Evolutionary conservation across 1,140 invertebrate genomes (phyloP), one percentile per base, ranked within the genome.

Genomic region (Drosophila setifemur): DNA sequence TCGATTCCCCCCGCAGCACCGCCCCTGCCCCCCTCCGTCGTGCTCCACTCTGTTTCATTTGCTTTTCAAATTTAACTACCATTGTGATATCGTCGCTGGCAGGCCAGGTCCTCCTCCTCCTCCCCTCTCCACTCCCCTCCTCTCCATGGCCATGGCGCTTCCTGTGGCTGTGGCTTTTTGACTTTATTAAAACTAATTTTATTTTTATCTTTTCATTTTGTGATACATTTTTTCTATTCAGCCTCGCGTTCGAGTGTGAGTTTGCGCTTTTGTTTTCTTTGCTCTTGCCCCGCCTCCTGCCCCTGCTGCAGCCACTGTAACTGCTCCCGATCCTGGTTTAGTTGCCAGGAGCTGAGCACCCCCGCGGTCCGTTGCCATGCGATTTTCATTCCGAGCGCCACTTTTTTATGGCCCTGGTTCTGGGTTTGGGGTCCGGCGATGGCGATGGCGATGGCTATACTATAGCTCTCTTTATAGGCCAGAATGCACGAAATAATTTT

Each of bases 161-260:
- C 63, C 70, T 85, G 60, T 73, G 66, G 69, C 70, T 85, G 60
- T 73, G 66, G 69, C 63, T 75, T 85, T 83, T 79, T 73, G 63
- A 78, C 79, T 85, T 85, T 85, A 85, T 85, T 85, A 74, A 79
- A 85, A 85, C 71, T 85, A 71, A 75, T 85, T 83, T 50, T 57
- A 78, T 79, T 71, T 85, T 67, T 58, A 71, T 58, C 54, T 67
- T 64, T 79, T 71, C 55, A 25, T 70, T 77, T 77, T 77, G 58
- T 73, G 57, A 55, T 52, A 66, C 70, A 74, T 57, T 73, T 82
- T 61, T 73, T 75, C 35, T 44, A 63, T 73, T 57, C 47, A 29
- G 31, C 39, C 29, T 45, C 19, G 14, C 33, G 16, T 16, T 61
- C n/a, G n/a, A n/a, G n/a, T n/a, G n/a, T n/a, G n/a, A n/a, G n/a